Evolutionary conservation across 2,888 invertebrate species (phyloP), one percentile per base, ranked within the genome.

Genomic region (Philaethria dido): DNA sequence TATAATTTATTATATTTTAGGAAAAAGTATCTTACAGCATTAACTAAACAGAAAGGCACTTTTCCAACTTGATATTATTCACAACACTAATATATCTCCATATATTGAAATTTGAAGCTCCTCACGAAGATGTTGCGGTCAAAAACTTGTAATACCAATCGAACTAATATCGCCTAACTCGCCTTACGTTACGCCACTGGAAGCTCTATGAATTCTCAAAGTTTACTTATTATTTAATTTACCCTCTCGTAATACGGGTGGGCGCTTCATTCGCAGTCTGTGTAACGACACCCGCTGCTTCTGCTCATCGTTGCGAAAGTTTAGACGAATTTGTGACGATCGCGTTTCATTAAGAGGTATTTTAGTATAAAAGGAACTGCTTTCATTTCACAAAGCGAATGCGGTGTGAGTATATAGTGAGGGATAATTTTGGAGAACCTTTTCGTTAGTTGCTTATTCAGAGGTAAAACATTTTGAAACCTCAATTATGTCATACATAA

Each of bases 181-280:
- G 78, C 70, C 75, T 78, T 73, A 72, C 69, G 70, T 71, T 76
- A 77, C 74, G 76, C 69, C 75, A 77, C 78, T 77, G 72, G 72
- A 77, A 73, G 73, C 77, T 78, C 74, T 52, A 67, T 69, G 75
- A 79, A 79, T 80, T 80, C 79, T 80, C 82, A 78, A 87, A 88
- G 84, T 87, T 88, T 85, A 77, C 82, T 84, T 88, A 84, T 86
- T 90, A 89, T 91, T 91, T 89, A 88, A 91, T 89, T 91, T 86
- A 85, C 85, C 83, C 86, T 87, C 85, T 25, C 61, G 66, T 66
- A 66, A 70, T 65, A 68, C 66, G 66, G 71, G 65, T 67, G 68
- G 60, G 62, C 68, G 59, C 70, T 69, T 73, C 71, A 80, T 80
- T 80, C 83, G 79, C 79, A 80, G 81, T 79, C 84, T 81, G 81